A percentile compares a stretch with the other conserved stretches of the same genome.
These are phyloP conservation scores for Halcyon malimbica DNA, from an alignment of 2,113 vertebrate genomes.

Conservation along the genomic window DNA sequence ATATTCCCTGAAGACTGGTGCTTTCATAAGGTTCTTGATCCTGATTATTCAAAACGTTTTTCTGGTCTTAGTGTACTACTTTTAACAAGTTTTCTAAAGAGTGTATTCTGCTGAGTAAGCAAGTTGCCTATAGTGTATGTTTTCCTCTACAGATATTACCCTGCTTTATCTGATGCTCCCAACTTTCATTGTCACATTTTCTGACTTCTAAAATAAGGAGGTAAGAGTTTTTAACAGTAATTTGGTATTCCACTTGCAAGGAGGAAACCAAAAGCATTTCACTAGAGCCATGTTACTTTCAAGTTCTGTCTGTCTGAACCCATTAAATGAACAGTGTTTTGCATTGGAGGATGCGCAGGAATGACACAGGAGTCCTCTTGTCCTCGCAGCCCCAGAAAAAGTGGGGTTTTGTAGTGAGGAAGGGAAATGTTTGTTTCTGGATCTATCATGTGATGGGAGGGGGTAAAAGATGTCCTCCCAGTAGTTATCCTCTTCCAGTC, in stretches of 20 bases:
- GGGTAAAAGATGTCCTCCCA: not conserved
- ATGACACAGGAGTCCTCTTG: not conserved
- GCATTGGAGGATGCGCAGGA: not conserved
- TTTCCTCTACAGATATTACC: not conserved
- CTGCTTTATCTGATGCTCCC: not conserved
- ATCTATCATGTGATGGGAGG: not conserved
- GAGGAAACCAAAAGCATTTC: not conserved
- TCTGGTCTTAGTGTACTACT: conserved; percentile 5
- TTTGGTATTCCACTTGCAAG: not conserved
- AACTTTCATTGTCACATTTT: not conserved
- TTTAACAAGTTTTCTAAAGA: not conserved
- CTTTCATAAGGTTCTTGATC: conserved; percentile 23
- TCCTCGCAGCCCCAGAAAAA: not conserved
- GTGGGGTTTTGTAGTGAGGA: not conserved
- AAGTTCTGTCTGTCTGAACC: not conserved
- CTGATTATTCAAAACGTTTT: conserved; percentile 1
- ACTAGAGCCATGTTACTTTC: not conserved
- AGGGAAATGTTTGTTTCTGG: not conserved
- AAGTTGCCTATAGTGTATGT: conserved; percentile 5
- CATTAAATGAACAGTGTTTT: not conserved
- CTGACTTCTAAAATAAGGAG: not conserved
- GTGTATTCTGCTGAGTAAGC: not conserved
- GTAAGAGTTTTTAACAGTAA: not conserved
- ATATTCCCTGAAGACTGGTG: not conserved
- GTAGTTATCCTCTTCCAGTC: not conserved